Evolutionary conservation across 1,140 invertebrate species (phyloP).

Genomic region (Marisa cornuarietis): DNA sequence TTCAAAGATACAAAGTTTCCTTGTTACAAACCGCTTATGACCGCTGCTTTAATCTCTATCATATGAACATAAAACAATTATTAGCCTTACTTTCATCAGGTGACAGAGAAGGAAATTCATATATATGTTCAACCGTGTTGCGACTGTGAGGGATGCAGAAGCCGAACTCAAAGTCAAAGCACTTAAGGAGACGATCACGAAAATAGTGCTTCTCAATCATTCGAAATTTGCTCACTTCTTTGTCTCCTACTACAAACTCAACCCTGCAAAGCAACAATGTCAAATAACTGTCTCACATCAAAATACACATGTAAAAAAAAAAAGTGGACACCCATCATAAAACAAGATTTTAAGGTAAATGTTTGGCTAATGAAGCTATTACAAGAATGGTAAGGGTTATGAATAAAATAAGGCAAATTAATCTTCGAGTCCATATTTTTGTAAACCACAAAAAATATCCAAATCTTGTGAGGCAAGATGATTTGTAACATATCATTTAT

Average conservation of each 20-base stretch:
- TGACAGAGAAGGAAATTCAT: constrained; percentile 93
- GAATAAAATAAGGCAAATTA: neutral
- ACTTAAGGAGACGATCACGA: constrained; percentile 91
- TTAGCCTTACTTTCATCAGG: constrained; percentile 81
- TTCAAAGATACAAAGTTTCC: too few relatives aligned
- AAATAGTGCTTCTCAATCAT: constrained; percentile 99
- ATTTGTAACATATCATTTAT: neutral
- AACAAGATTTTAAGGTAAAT: too few relatives aligned
- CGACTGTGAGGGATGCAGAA: constrained; percentile 98
- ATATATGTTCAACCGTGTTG: constrained; percentile 99
- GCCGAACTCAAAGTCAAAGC: constrained; percentile 99
- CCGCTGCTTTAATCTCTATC: too few relatives aligned
- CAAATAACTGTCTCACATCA: neutral
- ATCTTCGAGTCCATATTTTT: neutral
- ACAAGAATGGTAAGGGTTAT: too few relatives aligned
- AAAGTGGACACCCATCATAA: too few relatives aligned
- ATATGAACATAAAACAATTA: too few relatives aligned
- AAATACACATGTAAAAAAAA: neutral
- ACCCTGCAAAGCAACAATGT: constrained; percentile 72
- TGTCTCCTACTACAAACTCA: constrained; percentile 93
- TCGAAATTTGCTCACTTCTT: constrained; percentile 92
- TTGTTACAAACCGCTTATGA: too few relatives aligned
- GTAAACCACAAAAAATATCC: neutral
- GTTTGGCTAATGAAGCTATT: too few relatives aligned
- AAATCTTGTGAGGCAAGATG: neutral